Evolutionary conservation across 2,888 invertebrate species (phyloP).

Genomic region (Caenorhabditis sp.): DNA sequence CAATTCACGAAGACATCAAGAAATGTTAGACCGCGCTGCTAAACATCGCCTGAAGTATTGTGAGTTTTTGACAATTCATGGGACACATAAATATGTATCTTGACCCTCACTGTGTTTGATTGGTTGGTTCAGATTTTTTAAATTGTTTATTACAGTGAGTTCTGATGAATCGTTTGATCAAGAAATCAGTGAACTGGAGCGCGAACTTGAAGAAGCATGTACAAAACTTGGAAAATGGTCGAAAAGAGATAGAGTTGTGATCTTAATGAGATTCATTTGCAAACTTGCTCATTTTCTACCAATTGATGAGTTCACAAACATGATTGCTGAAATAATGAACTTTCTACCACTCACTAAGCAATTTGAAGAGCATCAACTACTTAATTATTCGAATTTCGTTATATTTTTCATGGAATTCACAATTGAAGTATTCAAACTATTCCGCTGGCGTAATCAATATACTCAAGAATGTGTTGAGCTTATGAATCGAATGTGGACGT

Average conservation of each 20-base stretch:
- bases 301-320: neutral
- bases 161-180: neutral
- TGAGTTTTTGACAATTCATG: neutral
- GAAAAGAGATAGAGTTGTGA: neutral
- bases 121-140: too few relatives aligned
- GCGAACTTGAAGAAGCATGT: too few relatives aligned
- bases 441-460: neutral
- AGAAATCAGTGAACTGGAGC: too few relatives aligned
- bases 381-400: neutral
- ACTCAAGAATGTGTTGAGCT: neutral
- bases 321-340: neutral
- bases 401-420: neutral
- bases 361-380: neutral
- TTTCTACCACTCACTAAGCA: neutral
- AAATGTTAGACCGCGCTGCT: neutral
- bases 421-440: neutral
- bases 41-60: neutral
- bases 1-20: neutral
- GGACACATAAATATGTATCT: too few relatives aligned
- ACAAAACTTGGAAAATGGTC: neutral
- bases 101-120: too few relatives aligned
- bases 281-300: neutral
- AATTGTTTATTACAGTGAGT: neutral
- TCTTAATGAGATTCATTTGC: neutral
- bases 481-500: neutral